These are phyloP conservation scores for Sympetrum striolatum DNA, from an alignment of 2,888 invertebrate species.

Conservation along the genomic window DNA sequence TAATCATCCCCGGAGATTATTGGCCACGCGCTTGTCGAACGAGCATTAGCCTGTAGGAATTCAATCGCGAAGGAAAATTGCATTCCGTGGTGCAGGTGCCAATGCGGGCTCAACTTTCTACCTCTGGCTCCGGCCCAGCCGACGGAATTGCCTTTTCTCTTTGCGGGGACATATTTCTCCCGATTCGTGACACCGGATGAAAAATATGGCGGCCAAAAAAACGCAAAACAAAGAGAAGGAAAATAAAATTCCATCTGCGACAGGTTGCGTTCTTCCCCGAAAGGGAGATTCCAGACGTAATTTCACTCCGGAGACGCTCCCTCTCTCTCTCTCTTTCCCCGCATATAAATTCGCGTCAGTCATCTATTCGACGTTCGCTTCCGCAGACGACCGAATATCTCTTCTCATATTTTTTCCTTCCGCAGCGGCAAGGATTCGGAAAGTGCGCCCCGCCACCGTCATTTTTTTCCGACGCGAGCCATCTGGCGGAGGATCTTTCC, in stretches of 20 bases:
- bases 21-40: slow-evolving; percentile 13
- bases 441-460: background rate
- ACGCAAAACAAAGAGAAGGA: background rate
- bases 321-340: background rate
- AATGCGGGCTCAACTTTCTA: background rate
- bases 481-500: background rate
- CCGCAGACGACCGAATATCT: background rate
- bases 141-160: background rate
- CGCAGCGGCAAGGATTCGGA: background rate
- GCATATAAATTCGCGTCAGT: background rate
- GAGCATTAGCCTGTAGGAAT: background rate
- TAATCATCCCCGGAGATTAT: background rate
- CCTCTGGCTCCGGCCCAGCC: background rate
- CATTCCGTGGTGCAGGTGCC: slow-evolving; percentile 1
- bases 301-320: background rate
- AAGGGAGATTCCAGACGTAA: background rate
- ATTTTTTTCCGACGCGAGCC: background rate
- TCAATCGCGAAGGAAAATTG: background rate
- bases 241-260: background rate
- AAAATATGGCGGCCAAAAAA: background rate
- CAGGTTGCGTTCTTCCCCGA: background rate
- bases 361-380: background rate
- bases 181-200: background rate
- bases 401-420: background rate
- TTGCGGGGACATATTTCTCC: background rate